Base-by-base conservation (phyloP, 2,888 invertebrate species). In the Reticulitermes lucifugus region DNA sequence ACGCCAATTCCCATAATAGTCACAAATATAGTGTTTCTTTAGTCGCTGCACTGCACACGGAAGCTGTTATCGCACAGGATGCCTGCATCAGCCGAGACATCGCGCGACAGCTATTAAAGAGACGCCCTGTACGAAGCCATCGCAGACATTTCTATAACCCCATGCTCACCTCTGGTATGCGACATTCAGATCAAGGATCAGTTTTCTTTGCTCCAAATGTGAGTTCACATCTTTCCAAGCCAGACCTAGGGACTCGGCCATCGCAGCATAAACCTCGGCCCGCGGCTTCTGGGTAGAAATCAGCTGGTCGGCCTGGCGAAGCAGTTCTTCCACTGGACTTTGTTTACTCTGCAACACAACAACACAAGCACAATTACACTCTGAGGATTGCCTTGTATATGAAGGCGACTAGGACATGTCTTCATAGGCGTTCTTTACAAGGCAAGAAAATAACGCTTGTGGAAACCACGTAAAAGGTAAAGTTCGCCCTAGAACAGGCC, bases 241-340 rank as follows among this genome's bases (percentile, higher is more conserved):
- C 86, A 93, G 92, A 85, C 94, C 94, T 80, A 95, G 90, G 9
- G 95, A 95, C 89, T 96, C 96, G 25, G 97, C 97, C 97, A 98
- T 98, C 60, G 97, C 97, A 85, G 95, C 95, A 90, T 97, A 96
- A 51, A 97, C 96, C 91, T 96, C 95, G 51, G 94, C 94, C 88
- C 94, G 92, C 65, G 96, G 95, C 89, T 94, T 94, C 89, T 96
- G 95, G 51, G 94, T 95, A 84, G 95, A 94, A 88, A 97, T 95
- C 88, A 97, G 92, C 89, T 95, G 95, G 90, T 98, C 97, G n/a
- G 97, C 97, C 91, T 96, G 95, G 83, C 95, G 93, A 86, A 97
- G 94, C 86, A 98, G 93, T 91, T 97, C 97, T 89, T 96, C 96
- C 88, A 97, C 96, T 84, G 97, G 97, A 89, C 96, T 96, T 90